phyloP scores from a whole-genome alignment of 92 coral and sea anemone species.

The Actinostola sp. region DNA sequence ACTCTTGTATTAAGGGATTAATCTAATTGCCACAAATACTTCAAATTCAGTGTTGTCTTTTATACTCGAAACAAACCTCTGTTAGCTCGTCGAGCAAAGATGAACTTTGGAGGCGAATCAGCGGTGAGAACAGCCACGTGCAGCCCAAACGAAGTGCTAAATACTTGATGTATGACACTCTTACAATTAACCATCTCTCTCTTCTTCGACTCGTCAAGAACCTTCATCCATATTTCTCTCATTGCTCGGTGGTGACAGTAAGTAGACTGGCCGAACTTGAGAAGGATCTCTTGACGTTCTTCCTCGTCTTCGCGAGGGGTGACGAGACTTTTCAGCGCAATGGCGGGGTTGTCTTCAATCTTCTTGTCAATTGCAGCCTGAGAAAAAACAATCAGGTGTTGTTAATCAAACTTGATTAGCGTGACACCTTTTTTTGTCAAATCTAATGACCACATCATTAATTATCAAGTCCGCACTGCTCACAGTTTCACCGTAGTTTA shows the following conservation, averaged over 20 bases:
- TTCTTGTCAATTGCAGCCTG: conserved; percentile 87
- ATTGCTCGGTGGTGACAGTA: conserved; percentile 98
- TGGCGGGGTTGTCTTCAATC: conserved; percentile 89
- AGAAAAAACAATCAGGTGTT: neutral
- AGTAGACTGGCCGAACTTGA: conserved; percentile 82
- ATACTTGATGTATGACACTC: conserved; percentile 83
- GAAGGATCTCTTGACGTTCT: conserved; percentile 89
- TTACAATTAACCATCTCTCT: conserved; percentile 81
- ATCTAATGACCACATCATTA: neutral
- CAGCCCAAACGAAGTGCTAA: conserved; percentile 98
- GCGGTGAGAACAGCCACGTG: conserved; percentile 99
- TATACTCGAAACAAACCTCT: conserved; percentile 70
- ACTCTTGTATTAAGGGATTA: too few relatives aligned
- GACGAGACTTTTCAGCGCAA: conserved; percentile 84
- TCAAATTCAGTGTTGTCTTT: too few relatives aligned
- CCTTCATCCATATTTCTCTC: conserved; percentile 91
- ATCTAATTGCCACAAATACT: neutral
- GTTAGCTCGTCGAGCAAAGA: conserved; percentile 89
- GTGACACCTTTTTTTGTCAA: too few relatives aligned
- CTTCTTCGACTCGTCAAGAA: conserved; percentile 64
- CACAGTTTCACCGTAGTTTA: too few relatives aligned
- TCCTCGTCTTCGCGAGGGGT: conserved; percentile 97
- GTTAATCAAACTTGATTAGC: too few relatives aligned
- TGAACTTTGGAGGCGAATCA: conserved; percentile 85
- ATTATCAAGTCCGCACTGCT: too few relatives aligned